phyloP scores from a whole-genome alignment of 2,113 vertebrate genomes.

The Dicaeum eximium region DNA sequence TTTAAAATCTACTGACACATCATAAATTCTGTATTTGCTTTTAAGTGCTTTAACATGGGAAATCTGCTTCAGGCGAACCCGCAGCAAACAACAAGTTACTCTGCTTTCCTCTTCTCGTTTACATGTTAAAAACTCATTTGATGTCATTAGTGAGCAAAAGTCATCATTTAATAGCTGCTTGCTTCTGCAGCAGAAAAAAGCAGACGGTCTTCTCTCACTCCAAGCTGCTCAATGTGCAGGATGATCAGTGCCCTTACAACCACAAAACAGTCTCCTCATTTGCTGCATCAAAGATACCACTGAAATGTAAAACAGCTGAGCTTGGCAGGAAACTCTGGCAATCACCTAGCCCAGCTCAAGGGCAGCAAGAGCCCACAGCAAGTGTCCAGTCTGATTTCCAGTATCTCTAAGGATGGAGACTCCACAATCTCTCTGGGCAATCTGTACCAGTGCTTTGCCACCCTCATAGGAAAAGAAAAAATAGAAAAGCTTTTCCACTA shows the following conservation, averaged over 20 bases:
- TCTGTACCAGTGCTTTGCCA: neutral
- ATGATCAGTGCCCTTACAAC: neutral
- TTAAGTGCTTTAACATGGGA: conserved; percentile 27
- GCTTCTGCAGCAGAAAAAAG: neutral
- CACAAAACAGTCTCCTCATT: neutral
- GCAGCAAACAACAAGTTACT: neutral
- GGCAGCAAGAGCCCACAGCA: neutral
- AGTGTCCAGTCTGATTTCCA: neutral
- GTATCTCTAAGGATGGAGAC: neutral
- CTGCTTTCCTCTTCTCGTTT: neutral
- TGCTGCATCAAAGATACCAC: neutral
- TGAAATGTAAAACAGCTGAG: neutral
- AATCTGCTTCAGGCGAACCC: conserved; percentile 3
- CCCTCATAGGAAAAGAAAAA: neutral
- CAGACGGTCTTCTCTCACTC: neutral
- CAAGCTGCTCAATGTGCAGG: neutral
- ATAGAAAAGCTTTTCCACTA: neutral
- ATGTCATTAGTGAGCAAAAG: neutral
- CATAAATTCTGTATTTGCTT: conserved; percentile 46
- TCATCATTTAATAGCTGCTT: neutral
- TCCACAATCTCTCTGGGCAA: neutral
- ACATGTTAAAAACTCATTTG: conserved; percentile 31
- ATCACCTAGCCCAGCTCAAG: neutral
- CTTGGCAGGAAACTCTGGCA: neutral
- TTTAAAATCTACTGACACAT: neutral